Evolutionary conservation across 2,113 vertebrate genomes (phyloP).

Genomic region (Zeus faber): DNA sequence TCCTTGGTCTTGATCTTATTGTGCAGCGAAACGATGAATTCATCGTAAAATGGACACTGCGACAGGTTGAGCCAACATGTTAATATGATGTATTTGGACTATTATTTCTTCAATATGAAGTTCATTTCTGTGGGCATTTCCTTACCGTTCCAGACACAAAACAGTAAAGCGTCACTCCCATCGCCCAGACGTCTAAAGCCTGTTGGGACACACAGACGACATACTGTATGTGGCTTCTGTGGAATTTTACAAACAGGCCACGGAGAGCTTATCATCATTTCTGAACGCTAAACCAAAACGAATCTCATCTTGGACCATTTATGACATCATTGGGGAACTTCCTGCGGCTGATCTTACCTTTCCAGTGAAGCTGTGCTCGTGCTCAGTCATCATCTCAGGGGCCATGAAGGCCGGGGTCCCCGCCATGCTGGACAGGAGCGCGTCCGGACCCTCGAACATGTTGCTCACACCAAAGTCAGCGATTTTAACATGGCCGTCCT

Average conservation of each 20-base stretch:
- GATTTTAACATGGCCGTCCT: slow-evolving; percentile 90
- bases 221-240: too few species aligned
- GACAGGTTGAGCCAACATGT: neutral
- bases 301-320: too few species aligned
- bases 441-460: slow-evolving; percentile 90
- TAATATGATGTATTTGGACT: neutral
- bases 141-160: slow-evolving; percentile 92
- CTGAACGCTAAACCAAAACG: neutral
- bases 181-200: slow-evolving; percentile 96
- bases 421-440: slow-evolving; percentile 85
- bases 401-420: slow-evolving; percentile 98
- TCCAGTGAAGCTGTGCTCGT: slow-evolving; percentile 87
- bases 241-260: too few species aligned
- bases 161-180: slow-evolving; percentile 92
- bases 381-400: slow-evolving; percentile 86
- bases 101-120: neutral
- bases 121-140: neutral
- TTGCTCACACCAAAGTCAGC: slow-evolving; percentile 97
- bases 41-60: slow-evolving; percentile 94
- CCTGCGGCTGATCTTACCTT: slow-evolving; percentile 76
- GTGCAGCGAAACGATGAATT: slow-evolving; percentile 88
- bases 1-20: slow-evolving; percentile 88
- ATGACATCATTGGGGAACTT: too few species aligned
- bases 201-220: slow-evolving; percentile 61
- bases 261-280: too few species aligned